These are phyloP conservation scores for Vulpes ferrilata DNA, from an alignment of 2,113 vertebrate genomes.

Conservation along the genomic window DNA sequence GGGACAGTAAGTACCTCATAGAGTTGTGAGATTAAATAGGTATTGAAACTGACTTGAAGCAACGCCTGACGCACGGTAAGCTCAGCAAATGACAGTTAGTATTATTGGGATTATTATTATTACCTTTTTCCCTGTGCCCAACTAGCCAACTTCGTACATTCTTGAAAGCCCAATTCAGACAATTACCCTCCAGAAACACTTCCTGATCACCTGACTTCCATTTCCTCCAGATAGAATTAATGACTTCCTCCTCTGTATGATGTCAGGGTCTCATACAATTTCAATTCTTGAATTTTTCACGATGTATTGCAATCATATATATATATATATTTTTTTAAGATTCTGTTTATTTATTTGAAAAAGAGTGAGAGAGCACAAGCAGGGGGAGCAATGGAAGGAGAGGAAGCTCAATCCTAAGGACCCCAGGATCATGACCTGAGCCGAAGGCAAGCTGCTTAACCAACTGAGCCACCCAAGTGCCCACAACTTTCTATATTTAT, in stretches of 20 bases:
- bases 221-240: constrained; percentile 16
- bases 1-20: neutral
- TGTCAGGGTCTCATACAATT: neutral
- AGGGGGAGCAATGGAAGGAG: too few species aligned
- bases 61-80: neutral
- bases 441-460: too few species aligned
- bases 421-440: too few species aligned
- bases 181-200: constrained; percentile 6
- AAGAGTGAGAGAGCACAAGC: too few species aligned
- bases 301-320: neutral
- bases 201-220: constrained; percentile 1
- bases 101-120: neutral
- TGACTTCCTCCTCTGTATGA: neutral
- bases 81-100: neutral
- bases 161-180: neutral
- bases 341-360: too few species aligned
- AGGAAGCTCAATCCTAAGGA: too few species aligned
- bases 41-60: neutral
- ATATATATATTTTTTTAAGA: too few species aligned
- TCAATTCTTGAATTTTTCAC: constrained; percentile 33
- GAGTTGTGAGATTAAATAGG: neutral
- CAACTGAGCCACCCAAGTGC: too few species aligned
- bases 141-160: neutral
- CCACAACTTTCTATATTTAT: neutral
- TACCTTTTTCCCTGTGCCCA: neutral